phyloP scores from a whole-genome alignment of 2,113 vertebrate genomes.

The Camelus bactrianus region DNA sequence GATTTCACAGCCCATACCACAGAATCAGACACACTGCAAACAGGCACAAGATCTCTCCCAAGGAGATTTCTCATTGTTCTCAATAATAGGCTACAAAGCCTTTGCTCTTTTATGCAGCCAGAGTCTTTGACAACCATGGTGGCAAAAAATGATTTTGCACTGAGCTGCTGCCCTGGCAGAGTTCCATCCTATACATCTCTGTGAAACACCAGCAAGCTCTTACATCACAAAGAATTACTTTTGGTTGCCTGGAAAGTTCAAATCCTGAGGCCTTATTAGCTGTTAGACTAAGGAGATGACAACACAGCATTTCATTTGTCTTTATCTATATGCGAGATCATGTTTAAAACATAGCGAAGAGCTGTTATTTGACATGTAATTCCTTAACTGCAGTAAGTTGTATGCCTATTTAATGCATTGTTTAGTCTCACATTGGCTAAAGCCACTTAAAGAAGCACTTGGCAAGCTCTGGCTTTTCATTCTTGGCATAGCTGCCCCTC shows the following conservation, averaged over 20 bases:
- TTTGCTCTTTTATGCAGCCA: slow-evolving; percentile 18
- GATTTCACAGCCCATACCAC: background rate
- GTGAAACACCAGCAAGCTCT: slow-evolving; percentile 27
- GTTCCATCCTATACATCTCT: slow-evolving; percentile 66
- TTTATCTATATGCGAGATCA: slow-evolving; percentile 77
- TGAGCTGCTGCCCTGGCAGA: slow-evolving; percentile 55
- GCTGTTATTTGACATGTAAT: slow-evolving; percentile 85
- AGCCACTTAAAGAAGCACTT: slow-evolving; percentile 86
- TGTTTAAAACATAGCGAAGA: slow-evolving; percentile 83
- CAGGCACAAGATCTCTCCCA: slow-evolving; percentile 1
- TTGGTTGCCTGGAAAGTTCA: slow-evolving; percentile 74
- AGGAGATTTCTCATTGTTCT: background rate
- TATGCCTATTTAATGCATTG: slow-evolving; percentile 86
- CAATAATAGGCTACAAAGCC: background rate
- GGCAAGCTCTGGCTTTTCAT: slow-evolving; percentile 85
- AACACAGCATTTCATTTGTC: slow-evolving; percentile 74
- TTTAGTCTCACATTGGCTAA: slow-evolving; percentile 89
- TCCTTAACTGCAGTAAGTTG: slow-evolving; percentile 82
- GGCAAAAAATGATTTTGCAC: slow-evolving; percentile 56
- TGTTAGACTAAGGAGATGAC: slow-evolving; percentile 76
- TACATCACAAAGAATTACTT: slow-evolving; percentile 77
- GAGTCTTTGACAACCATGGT: slow-evolving; percentile 64
- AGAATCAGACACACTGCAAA: slow-evolving; percentile 3
- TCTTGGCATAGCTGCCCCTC: slow-evolving; percentile 86
- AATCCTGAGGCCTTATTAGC: slow-evolving; percentile 75